Percentiles rank a stretch among this genome's conserved stretches.
Conservation (phyloP, 2,113 vertebrate genomes). For the Mastomys coucha region DNA sequence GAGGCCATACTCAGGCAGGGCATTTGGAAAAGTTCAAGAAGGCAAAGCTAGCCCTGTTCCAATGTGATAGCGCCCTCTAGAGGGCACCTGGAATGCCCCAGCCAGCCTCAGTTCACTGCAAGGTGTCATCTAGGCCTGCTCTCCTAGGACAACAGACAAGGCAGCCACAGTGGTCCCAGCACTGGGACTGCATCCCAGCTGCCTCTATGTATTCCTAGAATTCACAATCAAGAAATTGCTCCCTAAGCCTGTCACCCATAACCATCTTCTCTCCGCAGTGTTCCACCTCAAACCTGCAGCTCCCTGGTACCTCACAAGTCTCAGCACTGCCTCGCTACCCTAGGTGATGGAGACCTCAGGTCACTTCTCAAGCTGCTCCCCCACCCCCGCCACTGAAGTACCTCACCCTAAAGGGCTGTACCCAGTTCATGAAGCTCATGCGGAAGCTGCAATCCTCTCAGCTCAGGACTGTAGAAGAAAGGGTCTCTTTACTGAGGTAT, state of each 20-base stretch:
- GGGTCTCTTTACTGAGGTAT: not conserved
- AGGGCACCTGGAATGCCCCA: not conserved
- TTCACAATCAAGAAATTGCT: not conserved
- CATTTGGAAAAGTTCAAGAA: not conserved
- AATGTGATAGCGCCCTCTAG: not conserved
- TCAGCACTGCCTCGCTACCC: not conserved
- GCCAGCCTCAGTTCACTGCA: rapidly evolving
- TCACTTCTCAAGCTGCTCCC: not conserved
- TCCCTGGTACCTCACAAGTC: too few relatives aligned
- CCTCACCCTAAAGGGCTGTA: not conserved
- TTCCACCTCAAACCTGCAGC: not conserved
- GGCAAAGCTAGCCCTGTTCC: not conserved
- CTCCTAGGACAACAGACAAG: not conserved
- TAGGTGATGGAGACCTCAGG: rapidly evolving
- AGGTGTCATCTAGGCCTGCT: not conserved
- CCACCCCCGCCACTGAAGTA: rapidly evolving
- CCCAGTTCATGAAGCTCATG: not conserved
- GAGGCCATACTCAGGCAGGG: not conserved
- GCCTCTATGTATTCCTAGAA: not conserved
- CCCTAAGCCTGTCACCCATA: not conserved
- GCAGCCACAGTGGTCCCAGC: not conserved
- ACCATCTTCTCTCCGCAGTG: not conserved
- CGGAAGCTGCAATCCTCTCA: not conserved
- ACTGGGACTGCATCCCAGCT: not conserved
- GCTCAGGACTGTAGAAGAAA: not conserved